Conservation (phyloP, 2,113 vertebrate species). For the Sturnira hondurensis region DNA sequence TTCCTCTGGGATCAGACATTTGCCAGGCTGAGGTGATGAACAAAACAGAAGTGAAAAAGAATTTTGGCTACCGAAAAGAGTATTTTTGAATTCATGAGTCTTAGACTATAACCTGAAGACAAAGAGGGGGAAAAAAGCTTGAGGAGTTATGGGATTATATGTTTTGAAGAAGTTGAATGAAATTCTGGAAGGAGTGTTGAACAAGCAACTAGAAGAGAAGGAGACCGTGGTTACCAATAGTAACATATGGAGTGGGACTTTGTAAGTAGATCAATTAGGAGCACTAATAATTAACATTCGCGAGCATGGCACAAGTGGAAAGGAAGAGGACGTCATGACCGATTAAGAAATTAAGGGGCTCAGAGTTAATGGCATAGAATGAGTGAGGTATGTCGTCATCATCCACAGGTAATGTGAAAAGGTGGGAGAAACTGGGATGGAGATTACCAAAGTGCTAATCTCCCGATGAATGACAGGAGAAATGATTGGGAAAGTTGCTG, state of each 20-base stretch:
- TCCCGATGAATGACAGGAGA: background rate
- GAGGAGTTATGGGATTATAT: background rate
- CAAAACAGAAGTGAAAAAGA: slow-evolving; percentile 5
- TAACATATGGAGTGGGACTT: background rate
- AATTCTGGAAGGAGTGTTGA: background rate
- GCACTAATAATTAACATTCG: background rate
- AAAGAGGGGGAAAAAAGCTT: background rate
- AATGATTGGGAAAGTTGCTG: background rate
- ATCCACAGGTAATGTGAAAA: background rate
- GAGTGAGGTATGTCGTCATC: background rate
- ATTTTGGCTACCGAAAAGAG: slow-evolving; percentile 14
- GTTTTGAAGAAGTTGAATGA: background rate
- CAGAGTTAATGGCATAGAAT: background rate
- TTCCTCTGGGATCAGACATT: background rate
- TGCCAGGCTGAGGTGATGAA: slow-evolving; percentile 16
- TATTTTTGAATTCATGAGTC: slow-evolving; percentile 13
- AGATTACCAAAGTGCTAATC: background rate
- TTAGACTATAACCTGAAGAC: background rate
- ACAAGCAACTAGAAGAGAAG: background rate
- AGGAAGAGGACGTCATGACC: background rate
- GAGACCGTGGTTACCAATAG: background rate
- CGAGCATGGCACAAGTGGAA: background rate
- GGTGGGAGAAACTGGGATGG: background rate
- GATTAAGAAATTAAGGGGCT: background rate
- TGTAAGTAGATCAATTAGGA: background rate